Evolutionary conservation across 2,797 vertebrate species (phyloP), one percentile per base, ranked within the genome.

Genomic region (Triplophysa bombifrons): DNA sequence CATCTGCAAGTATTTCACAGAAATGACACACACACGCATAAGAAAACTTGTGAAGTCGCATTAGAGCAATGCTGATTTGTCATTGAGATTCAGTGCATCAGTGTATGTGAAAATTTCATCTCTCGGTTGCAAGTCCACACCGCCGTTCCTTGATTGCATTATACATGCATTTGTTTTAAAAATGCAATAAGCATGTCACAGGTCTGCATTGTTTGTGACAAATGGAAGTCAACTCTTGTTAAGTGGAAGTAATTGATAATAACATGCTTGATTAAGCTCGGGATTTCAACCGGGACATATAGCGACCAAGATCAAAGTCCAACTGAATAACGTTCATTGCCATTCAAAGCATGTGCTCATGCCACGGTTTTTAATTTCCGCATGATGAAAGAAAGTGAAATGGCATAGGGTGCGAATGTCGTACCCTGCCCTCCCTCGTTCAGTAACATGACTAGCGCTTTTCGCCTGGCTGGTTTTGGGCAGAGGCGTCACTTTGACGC

Each of bases 181-280:
- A 82, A 67, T 51, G 76, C 75, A 65, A 34, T 72, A 83, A 84
- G 86, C 77, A 80, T 71, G 56, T 69, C 83, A 68, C 81, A 72
- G 83, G 71, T 78, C 77, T 68, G 64, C 65, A 83, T 85, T 69
- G 46, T 80, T 80, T 72, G 73, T 73, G 63, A 76, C 80, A 84
- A 89, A 85, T 81, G 81, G 67, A 70, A 82, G 80, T 80, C 78
- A 65, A 84, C 87, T 87, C 63, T 74, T 72, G 61, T 83, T 89
- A 80, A 87, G 83, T 75, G 74, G 38, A 78, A 80, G 85, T 88
- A 88, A 88, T 88, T 84, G 70, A 61, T 81, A 70, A 91, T 89
- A 82, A 88, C 61, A 82, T 86, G 85, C 85, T 22, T 87, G 83
- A 85, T 91, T 87, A 88, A 83, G 80, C 87, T 63, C 56, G 79